Percentiles rank a stretch among this genome's conserved stretches.
Evolutionary conservation across 2,797 vertebrate species (phyloP).

Genomic region (Tokudaia tokunoshimensis): DNA sequence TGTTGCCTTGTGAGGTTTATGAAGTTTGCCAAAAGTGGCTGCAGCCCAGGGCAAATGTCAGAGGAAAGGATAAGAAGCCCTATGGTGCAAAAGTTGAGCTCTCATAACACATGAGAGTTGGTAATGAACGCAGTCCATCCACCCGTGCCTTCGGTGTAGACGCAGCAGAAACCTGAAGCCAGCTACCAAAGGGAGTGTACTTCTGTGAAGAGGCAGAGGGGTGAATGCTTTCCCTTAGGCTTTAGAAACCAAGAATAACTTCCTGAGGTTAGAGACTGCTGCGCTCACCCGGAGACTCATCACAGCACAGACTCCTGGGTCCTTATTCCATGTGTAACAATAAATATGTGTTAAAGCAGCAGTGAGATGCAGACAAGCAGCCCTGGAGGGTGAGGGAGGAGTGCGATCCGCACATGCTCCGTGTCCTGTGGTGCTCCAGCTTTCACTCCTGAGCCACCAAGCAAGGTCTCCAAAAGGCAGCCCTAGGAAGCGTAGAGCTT

Average conservation of each 20-base stretch:
- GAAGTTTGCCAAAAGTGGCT: neutral
- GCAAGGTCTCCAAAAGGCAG: neutral
- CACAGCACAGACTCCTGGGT: neutral
- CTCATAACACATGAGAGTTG: neutral
- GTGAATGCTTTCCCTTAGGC: neutral
- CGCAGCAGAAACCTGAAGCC: neutral
- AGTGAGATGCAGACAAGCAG: neutral
- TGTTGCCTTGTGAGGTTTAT: neutral
- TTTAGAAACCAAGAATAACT: neutral
- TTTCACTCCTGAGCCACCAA: neutral
- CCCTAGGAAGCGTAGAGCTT: neutral
- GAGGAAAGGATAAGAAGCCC: neutral
- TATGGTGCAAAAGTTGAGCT: neutral
- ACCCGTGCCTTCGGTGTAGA: neutral
- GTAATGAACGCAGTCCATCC: neutral
- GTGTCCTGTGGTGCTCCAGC: neutral
- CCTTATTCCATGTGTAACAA: neutral
- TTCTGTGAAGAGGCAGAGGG: neutral
- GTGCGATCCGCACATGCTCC: fast-evolving
- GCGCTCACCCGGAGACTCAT: neutral
- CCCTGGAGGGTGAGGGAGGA: neutral
- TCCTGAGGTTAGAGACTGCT: neutral
- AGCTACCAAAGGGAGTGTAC: neutral
- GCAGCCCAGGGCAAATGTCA: neutral
- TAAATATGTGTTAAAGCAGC: neutral